Evolutionary conservation across 1,140 invertebrate species (phyloP), one percentile per base, ranked within the genome.

Genomic region (Episyrphus balteatus): DNA sequence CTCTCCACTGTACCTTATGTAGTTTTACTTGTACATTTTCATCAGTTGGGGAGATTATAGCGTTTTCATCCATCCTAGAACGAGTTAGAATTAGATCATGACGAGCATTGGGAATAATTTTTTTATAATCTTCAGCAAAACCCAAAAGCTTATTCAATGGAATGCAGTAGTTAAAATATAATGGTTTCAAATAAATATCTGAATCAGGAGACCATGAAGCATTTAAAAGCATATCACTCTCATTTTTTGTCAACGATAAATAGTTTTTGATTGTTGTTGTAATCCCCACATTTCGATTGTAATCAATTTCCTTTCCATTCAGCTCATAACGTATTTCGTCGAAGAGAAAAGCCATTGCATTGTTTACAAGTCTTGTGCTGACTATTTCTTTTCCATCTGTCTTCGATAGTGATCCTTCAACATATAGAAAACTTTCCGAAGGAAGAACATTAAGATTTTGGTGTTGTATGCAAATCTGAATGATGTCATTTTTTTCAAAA

Each of bases 111-210:
- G 70, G 41, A 15, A 73, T 52, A 37, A 74, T 63, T 58, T 66
- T 65, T 44, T 56, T 54, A 58, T 70, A 74, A 55, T 73, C 70
- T 56, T 74, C 68, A 41, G 64, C 64, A n/a, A n/a, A n/a, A n/a
- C n/a, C n/a, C n/a, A n/a, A n/a, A n/a, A n/a, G n/a, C n/a, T n/a
- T n/a, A n/a, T 53, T 62, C 14, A 73, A 42, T 8, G 70, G 69
- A 36, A 74, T 55, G 21, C 53, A 54, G 26, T 63, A 54, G 46
- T 66, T 56, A 46, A 71, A 71, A 41, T 62, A 51, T 9, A 17
- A 44, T 34, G 40, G 45, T 48, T 54, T 21, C 19, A 34, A 15
- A 17, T 44, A 47, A 46, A 46, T 43, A 26, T 11, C 17, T 34
- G 47, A 47, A 26, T 26, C 21, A 9, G 46, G 47, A 52, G 46